These are phyloP conservation scores for Etia nguti DNA, from an alignment of 2,113 vertebrate genomes.

Conservation along the genomic window DNA sequence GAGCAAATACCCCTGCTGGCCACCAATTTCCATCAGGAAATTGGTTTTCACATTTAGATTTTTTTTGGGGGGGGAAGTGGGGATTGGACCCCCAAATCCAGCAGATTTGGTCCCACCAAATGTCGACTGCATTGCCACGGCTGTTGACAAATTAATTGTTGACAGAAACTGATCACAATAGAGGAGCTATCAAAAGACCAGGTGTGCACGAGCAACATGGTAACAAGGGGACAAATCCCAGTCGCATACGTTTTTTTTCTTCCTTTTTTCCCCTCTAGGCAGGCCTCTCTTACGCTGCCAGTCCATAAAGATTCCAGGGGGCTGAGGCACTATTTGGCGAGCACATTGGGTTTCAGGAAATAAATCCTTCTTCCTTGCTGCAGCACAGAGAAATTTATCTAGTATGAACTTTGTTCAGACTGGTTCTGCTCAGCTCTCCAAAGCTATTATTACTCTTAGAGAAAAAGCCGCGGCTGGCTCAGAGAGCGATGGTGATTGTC, in stretches of 20 bases:
- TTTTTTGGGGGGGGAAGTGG: rapidly evolving
- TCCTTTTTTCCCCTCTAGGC: not conserved
- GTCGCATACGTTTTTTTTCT: not conserved
- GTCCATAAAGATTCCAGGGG: conserved; percentile 61
- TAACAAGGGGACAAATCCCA: conserved; percentile 16
- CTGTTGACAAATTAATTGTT: not conserved
- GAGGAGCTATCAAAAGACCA: not conserved
- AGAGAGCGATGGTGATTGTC: not conserved
- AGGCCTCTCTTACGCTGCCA: conserved; percentile 41
- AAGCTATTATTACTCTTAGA: not conserved
- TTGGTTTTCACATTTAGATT: not conserved
- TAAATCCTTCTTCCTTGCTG: conserved; percentile 40
- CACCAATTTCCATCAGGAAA: not conserved
- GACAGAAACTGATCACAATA: not conserved
- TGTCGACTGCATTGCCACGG: not conserved
- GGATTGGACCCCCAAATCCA: not conserved
- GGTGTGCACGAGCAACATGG: not conserved
- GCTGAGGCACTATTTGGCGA: conserved; percentile 59
- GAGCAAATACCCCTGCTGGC: not conserved
- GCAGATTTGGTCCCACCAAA: not conserved
- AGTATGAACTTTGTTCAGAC: conserved; percentile 25
- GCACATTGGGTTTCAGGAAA: conserved; percentile 34
- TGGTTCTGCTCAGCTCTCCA: conserved; percentile 1
- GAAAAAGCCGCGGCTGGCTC: not conserved
- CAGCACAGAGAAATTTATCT: conserved; percentile 24